Evolutionary conservation across 2,888 invertebrate species (phyloP).

Genomic region (Drosophila cognata): DNA sequence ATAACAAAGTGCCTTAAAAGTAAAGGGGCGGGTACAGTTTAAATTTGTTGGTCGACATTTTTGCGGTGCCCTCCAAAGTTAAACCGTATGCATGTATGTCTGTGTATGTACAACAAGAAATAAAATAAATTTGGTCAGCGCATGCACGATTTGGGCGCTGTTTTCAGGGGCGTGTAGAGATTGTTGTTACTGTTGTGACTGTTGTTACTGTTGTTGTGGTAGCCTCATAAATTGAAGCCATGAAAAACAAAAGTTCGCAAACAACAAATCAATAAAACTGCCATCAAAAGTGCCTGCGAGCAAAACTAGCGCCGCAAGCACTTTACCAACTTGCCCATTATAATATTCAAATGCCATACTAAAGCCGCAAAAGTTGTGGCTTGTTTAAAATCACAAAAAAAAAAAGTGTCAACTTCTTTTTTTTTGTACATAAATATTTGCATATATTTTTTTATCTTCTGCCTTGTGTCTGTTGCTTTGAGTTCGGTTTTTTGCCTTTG

Average conservation of each 20-base stretch:
- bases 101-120: slow-evolving; percentile 30
- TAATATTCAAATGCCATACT: slow-evolving; percentile 29
- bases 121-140: slow-evolving; percentile 53
- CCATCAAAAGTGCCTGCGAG: slow-evolving; percentile 59
- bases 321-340: slow-evolving; percentile 41
- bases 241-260: slow-evolving; percentile 59
- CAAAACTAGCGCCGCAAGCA: slow-evolving; percentile 59
- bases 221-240: slow-evolving; percentile 65
- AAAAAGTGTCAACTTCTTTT: slow-evolving; percentile 5
- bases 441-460: slow-evolving; percentile 12
- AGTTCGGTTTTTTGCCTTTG: slow-evolving; percentile 16
- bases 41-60: slow-evolving; percentile 66
- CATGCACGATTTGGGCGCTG: slow-evolving; percentile 73
- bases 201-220: slow-evolving; percentile 38
- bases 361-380: slow-evolving; percentile 25
- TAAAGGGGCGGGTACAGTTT: slow-evolving; percentile 57
- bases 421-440: slow-evolving; percentile 8
- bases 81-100: slow-evolving; percentile 33
- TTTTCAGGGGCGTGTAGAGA: slow-evolving; percentile 59
- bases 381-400: not conserved
- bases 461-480: slow-evolving; percentile 9
- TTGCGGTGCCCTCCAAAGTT: slow-evolving; percentile 58
- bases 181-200: slow-evolving; percentile 36
- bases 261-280: slow-evolving; percentile 76
- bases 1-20: slow-evolving; percentile 53